A percentile compares a stretch with the other conserved stretches of the same genome.
Conservation (phyloP, 1,140 invertebrate genomes). For the Drosophila nebulosa region DNA sequence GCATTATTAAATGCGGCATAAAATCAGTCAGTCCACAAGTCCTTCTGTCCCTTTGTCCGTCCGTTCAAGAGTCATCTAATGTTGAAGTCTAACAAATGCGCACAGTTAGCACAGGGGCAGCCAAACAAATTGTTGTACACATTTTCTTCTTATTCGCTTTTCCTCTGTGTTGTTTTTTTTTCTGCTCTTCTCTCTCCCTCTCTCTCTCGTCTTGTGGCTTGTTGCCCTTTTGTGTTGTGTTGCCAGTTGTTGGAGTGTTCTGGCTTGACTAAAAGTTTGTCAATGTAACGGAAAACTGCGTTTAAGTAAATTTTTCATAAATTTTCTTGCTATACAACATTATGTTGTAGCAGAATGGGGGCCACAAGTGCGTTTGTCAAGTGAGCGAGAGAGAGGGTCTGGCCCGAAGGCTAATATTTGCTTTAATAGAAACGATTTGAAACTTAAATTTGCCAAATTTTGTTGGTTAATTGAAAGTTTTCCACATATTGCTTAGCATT, state of each 20-base stretch:
- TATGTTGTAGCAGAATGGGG: not conserved
- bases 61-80: conserved; percentile 31
- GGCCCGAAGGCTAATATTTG: not conserved
- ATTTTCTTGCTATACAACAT: conserved; percentile 28
- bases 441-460: not conserved
- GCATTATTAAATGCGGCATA: conserved; percentile 78
- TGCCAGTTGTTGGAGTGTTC: conserved; percentile 33
- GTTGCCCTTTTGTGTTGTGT: conserved; percentile 55
- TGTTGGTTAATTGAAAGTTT: not conserved
- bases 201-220: not conserved
- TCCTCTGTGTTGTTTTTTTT: conserved; percentile 2
- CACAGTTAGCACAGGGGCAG: conserved; percentile 65
- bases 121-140: conserved; percentile 59
- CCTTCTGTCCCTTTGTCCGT: not conserved
- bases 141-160: conserved; percentile 10
- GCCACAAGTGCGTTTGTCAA: not conserved
- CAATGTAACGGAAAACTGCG: conserved; percentile 77
- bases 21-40: conserved; percentile 49
- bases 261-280: conserved; percentile 63
- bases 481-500: not conserved
- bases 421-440: not conserved
- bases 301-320: conserved; percentile 77
- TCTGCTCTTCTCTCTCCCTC: no score
- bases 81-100: conserved; percentile 73
- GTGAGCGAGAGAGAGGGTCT: not conserved